Conservation (phyloP, 2,888 invertebrate species). For the Hermaeophaga mercurialis region DNA sequence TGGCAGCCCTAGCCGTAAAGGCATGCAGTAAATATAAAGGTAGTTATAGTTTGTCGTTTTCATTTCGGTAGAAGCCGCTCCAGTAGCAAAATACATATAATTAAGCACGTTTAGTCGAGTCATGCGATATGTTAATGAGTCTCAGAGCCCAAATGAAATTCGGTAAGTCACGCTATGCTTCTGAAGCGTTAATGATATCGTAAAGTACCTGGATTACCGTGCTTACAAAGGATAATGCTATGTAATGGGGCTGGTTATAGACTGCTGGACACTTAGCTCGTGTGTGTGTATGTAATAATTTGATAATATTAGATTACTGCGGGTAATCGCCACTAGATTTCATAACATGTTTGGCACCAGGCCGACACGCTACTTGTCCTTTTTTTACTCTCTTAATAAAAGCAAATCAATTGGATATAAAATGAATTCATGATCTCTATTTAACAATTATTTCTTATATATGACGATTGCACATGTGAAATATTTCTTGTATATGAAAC, state of each 20-base stretch:
- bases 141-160: conserved; percentile 50
- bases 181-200: conserved; percentile 52
- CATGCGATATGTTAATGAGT: conserved; percentile 55
- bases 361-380: conserved; percentile 34
- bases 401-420: no score
- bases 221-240: conserved; percentile 54
- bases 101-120: conserved; percentile 51
- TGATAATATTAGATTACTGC: conserved; percentile 50
- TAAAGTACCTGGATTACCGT: conserved; percentile 55
- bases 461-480: no score
- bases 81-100: conserved; percentile 38
- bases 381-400: neutral
- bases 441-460: no score
- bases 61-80: conserved; percentile 30
- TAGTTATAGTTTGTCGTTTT: conserved; percentile 33
- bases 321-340: conserved; percentile 48
- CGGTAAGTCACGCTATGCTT: conserved; percentile 54
- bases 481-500: no score
- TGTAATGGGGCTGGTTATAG: conserved; percentile 53
- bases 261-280: conserved; percentile 45
- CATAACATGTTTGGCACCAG: conserved; percentile 43
- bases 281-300: conserved; percentile 48
- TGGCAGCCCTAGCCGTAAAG: conserved; percentile 14
- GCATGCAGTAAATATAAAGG: conserved; percentile 23
- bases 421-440: no score